Evolutionary conservation across 2,113 vertebrate genomes (phyloP), one percentile per base, ranked within the genome.

Genomic region (Mobula birostris): DNA sequence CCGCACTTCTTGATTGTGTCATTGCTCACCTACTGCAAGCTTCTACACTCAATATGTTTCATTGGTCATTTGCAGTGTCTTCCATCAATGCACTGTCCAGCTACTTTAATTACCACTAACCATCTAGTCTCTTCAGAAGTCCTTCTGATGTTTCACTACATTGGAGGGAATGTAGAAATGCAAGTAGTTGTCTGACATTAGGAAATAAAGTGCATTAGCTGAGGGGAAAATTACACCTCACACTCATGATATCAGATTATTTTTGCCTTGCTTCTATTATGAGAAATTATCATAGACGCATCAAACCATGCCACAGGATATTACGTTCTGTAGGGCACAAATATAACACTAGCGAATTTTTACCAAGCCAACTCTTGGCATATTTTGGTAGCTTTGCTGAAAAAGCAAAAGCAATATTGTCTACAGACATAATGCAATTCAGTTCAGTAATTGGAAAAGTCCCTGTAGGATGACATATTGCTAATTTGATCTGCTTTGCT

Each of bases 401-500:
- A 36, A 40, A 92, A 21, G 32, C 90, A 48, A 92, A 2, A 21
- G 9, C 70, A 92, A 92, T 72, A 92, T 48, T 36, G 70, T 74
- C 36, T 93, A 21, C n/a, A 56, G 70, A 74, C 68, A 93, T 56
- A 93, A 5, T 76, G 70, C 21, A 93, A 40, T 93, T 93, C 70
- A 74, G 70, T 7, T 40, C 91, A 48, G 68, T 48, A 93, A 93
- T 76, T 93, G 61, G 70, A 93, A 56, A 93, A 72, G 32, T 93
- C 90, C 36, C 36, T 93, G 68, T 40, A 72, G 90, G 66, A 40
- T 92, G 66, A 92, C 68, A 92, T 66, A 72, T 72, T 92, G 90
- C 68, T 72, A 92, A 72, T 40, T 40, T 68, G 66, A 92, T 92
- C 66, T 68, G 90, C 19, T 72, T 72, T 40, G 91, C 40, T 48